phyloP scores from a whole-genome alignment of 1,140 invertebrate genomes.

The Aphidius ervi region DNA sequence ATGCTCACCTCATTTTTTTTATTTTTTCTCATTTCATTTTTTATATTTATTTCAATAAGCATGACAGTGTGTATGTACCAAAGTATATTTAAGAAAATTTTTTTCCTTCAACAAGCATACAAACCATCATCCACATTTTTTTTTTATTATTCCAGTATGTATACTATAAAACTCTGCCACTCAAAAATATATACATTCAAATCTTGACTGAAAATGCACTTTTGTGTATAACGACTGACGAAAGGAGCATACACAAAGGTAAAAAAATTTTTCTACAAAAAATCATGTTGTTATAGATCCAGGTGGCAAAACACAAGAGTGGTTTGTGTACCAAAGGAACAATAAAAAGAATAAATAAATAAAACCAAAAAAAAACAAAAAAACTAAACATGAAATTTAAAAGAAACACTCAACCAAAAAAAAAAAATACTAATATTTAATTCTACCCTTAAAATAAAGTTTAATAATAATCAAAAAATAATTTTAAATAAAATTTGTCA shows the following conservation, averaged over 20 bases:
- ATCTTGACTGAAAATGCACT: conserved; percentile 5
- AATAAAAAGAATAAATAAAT: background rate
- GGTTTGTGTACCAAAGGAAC: background rate
- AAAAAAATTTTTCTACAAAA: background rate
- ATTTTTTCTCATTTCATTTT: background rate
- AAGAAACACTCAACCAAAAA: background rate
- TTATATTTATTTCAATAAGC: conserved; percentile 12
- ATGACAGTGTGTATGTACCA: conserved; percentile 5
- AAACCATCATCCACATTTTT: conserved; percentile 3
- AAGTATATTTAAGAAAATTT: conserved; percentile 3
- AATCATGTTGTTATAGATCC: conserved; percentile 3
- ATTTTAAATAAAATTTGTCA: too few species aligned
- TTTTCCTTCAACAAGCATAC: background rate
- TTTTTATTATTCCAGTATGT: background rate
- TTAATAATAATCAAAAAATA: too few species aligned
- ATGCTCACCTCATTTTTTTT: too few species aligned
- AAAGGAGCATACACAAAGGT: background rate
- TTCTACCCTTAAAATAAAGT: too few species aligned
- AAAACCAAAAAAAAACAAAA: too few species aligned
- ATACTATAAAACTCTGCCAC: too few species aligned
- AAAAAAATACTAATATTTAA: background rate
- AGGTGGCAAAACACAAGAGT: conserved; percentile 6
- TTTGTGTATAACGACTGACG: background rate
- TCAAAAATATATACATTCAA: conserved; percentile 4
- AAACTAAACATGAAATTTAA: background rate